Percentiles rank a stretch among this genome's conserved stretches.
phyloP scores from a whole-genome alignment of 2,113 vertebrate species.

The Pterocles burchelli region DNA sequence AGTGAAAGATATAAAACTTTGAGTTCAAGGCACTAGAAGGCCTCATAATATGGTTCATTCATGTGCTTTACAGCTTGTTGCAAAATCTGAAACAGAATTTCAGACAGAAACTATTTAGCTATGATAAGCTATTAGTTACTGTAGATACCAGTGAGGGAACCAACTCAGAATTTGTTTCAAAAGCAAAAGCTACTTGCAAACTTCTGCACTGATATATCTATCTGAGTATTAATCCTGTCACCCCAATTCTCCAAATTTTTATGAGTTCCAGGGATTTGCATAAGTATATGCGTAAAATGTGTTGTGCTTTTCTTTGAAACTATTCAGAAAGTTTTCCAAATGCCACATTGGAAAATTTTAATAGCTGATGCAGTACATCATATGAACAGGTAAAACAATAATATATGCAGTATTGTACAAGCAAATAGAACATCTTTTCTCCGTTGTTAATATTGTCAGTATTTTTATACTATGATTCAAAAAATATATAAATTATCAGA shows the following conservation, averaged over 20 bases:
- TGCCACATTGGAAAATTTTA: background rate
- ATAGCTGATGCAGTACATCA: background rate
- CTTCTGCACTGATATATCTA: background rate
- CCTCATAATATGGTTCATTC: background rate
- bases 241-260: background rate
- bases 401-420: background rate
- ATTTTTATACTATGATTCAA: background rate
- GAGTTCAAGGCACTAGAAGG: background rate
- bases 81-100: constrained; percentile 11
- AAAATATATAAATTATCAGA: background rate
- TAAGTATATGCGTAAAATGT: background rate
- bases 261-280: background rate
- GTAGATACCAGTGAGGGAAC: background rate
- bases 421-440: background rate
- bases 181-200: background rate
- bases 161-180: background rate
- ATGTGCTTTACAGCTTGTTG: background rate
- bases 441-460: background rate
- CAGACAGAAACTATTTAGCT: background rate
- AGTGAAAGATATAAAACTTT: background rate
- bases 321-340: background rate
- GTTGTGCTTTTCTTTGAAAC: background rate
- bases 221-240: background rate
- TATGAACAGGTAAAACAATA: background rate
- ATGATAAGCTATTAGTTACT: background rate